These are phyloP conservation scores for Ascidia mentula DNA, from an alignment of 23 tunicate species.

Conservation along the genomic window DNA sequence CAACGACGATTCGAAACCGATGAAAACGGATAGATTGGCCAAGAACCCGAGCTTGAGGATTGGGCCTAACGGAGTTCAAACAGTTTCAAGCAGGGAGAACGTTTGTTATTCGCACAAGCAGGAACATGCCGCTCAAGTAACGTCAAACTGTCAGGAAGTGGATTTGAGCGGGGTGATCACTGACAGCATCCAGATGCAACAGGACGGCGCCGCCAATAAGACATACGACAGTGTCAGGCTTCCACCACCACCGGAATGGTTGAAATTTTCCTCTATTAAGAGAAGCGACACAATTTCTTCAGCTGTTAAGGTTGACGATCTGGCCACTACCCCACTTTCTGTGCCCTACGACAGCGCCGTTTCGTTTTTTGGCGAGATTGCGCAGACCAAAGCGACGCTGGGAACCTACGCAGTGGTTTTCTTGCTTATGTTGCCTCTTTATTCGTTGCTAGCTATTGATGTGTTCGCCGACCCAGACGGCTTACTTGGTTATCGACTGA, in stretches of 20 bases:
- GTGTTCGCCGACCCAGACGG: conserved; percentile 16
- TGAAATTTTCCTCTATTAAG: conserved; percentile 32
- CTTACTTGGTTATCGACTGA: not conserved
- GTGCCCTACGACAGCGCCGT: conserved; percentile 32
- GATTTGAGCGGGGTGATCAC: conserved; percentile 26
- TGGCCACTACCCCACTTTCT: conserved; percentile 26
- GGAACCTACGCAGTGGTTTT: conserved; percentile 9
- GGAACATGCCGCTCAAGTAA: conserved; percentile 45
- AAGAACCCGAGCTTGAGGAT: not conserved
- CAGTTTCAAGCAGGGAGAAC: not conserved
- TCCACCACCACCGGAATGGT: conserved; percentile 55
- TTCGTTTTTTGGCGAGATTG: conserved; percentile 31
- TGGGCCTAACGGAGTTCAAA: not conserved
- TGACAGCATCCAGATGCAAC: conserved; percentile 33
- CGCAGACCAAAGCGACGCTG: conserved; percentile 33
- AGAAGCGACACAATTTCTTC: conserved; percentile 16
- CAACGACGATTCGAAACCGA: not conserved
- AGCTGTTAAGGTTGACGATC: conserved; percentile 35
- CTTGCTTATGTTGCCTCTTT: conserved; percentile 30
- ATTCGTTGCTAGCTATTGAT: conserved; percentile 37
- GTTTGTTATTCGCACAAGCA: conserved; percentile 44
- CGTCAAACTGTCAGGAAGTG: conserved; percentile 43
- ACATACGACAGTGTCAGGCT: not conserved
- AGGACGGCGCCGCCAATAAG: conserved; percentile 1
- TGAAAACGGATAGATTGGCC: conserved; percentile 1